Base-by-base conservation (phyloP, 2,888 invertebrate species). In the Ophion slaviceki region DNA sequence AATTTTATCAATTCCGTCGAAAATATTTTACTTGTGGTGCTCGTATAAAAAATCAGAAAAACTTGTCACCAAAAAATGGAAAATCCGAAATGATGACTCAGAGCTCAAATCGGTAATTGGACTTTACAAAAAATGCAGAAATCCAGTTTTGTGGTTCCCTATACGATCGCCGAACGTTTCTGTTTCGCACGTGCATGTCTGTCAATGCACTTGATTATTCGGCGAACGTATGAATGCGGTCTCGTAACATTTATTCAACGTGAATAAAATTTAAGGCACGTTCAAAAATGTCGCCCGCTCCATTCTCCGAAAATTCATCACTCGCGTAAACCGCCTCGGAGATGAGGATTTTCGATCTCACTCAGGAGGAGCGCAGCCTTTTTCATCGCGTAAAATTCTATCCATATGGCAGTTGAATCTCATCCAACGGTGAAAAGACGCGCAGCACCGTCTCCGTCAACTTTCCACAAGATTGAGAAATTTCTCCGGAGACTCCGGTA, bases 381-480 rank as follows among this genome's bases (percentile, higher is more conserved):
- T 77, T 75, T 36, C 45, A 45, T 59, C 70, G 32, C 14, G 57
- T 53, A 75, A 83, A 86, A 82, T 82, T 80, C 80, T 66, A 57
- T 24, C 66, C 62, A 36, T 53, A 53, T 62, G 68, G 40, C 53
- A 70, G 79, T 80, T 80, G 80, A 83, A 80, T 86, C 68, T 74
- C 72, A 83, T 78, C 68, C 83, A 86, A 86, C 68, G 70, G 77
- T 77, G 77, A 86, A 83, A 86, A 80, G 83, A 83, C 82, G 86
- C 67, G 80, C 28, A 64, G 28, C 53, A 17, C 14, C 17, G n/a
- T 62, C 66, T 10, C 59, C 57, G 70, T 74, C 75, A 64, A 47
- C 59, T 32, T 40, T 70, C 45, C 45, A 57, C 62, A 40, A 78
- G 68, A 70, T 77, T 76, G 70, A 66, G 61, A 72, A 57, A 81